Evolutionary conservation across 2,888 invertebrate species (phyloP).

Genomic region (Coenonympha arcania): DNA sequence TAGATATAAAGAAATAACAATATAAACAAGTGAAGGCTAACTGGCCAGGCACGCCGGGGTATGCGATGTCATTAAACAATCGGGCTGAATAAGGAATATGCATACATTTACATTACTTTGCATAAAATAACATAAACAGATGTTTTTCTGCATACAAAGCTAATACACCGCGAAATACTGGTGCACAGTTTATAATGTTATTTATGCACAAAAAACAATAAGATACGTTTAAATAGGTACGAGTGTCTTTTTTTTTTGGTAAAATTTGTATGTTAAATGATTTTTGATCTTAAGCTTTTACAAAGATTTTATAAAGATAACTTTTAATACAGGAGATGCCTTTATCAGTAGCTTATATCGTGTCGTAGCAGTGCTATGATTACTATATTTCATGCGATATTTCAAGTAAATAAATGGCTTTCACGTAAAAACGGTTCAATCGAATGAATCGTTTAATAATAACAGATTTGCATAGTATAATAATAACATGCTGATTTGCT

Average conservation of each 20-base stretch:
- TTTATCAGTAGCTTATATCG: too few relatives aligned
- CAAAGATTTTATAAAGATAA: too few relatives aligned
- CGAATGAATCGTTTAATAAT: neutral
- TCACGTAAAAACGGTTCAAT: too few relatives aligned
- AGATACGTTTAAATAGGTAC: too few relatives aligned
- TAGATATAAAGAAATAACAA: slow-evolving; percentile 7
- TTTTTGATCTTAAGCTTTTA: too few relatives aligned
- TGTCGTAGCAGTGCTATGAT: too few relatives aligned
- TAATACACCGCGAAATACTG: neutral
- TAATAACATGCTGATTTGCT: neutral
- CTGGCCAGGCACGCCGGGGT: slow-evolving; percentile 5
- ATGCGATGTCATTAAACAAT: slow-evolving; percentile 10
- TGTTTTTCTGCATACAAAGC: neutral
- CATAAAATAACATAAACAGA: slow-evolving; percentile 7
- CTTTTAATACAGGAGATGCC: too few relatives aligned
- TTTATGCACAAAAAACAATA: too few relatives aligned
- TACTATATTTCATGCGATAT: too few relatives aligned
- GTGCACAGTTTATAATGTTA: neutral
- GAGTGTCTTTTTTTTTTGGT: too few relatives aligned
- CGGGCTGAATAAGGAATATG: slow-evolving; percentile 8
- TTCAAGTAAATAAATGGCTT: too few relatives aligned
- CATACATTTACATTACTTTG: slow-evolving; percentile 16
- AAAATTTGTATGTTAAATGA: too few relatives aligned
- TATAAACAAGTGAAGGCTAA: slow-evolving; percentile 12
- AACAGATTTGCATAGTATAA: neutral